Conservation (phyloP, 2,113 vertebrate genomes). For the Lanius ludovicianus region DNA sequence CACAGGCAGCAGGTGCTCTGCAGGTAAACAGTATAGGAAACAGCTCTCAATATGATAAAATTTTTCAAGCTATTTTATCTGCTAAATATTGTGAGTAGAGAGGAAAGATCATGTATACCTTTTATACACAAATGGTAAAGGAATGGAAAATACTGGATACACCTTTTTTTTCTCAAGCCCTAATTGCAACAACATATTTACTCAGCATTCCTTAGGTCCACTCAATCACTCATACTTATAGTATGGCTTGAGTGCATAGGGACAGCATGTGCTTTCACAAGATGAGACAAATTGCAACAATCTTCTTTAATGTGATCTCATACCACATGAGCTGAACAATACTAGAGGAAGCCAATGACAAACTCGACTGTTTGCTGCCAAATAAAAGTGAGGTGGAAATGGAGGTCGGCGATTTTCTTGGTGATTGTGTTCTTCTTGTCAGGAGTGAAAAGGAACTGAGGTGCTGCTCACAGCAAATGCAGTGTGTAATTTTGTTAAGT, state of each 20-base stretch:
- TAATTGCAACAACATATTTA: slow-evolving; percentile 64
- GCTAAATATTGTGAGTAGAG: not conserved
- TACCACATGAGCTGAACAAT: slow-evolving; percentile 71
- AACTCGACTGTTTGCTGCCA: slow-evolving; percentile 75
- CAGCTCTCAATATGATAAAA: not conserved
- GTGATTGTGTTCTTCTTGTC: slow-evolving; percentile 73
- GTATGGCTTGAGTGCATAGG: slow-evolving; percentile 58
- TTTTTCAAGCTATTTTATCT: slow-evolving; percentile 20
- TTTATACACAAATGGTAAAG: not conserved
- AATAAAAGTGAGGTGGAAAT: slow-evolving; percentile 74
- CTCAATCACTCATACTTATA: slow-evolving; percentile 54
- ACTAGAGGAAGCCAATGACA: slow-evolving; percentile 62
- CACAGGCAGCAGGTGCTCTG: not conserved
- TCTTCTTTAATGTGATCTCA: slow-evolving; percentile 78
- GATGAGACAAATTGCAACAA: slow-evolving; percentile 80
- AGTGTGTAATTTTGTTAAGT: slow-evolving; percentile 81
- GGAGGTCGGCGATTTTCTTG: slow-evolving; percentile 74
- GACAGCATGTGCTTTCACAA: slow-evolving; percentile 72
- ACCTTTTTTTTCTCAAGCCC: not conserved
- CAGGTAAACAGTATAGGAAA: not conserved
- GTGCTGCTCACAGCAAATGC: slow-evolving; percentile 70
- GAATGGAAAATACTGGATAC: not conserved
- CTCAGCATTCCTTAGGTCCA: slow-evolving; percentile 49
- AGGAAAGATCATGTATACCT: not conserved
- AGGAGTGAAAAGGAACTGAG: slow-evolving; percentile 67